These are phyloP conservation scores for Blastobasis adustella DNA, from an alignment of 2,888 invertebrate genomes.

Conservation along the genomic window DNA sequence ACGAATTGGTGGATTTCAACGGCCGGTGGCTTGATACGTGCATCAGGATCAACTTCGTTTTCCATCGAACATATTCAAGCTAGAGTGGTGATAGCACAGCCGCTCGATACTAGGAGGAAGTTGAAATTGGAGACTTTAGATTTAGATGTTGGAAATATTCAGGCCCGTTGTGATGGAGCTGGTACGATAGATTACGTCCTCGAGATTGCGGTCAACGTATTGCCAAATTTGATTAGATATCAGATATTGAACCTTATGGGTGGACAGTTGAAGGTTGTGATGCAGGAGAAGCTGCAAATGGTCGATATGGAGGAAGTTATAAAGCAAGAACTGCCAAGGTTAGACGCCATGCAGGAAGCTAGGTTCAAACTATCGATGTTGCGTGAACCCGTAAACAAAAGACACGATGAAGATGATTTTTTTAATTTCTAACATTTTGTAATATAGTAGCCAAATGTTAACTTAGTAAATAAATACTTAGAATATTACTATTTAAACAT, in stretches of 20 bases:
- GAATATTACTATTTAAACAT: too few relatives aligned
- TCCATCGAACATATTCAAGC: constrained; percentile 80
- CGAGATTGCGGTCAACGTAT: constrained; percentile 81
- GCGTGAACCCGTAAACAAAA: constrained; percentile 6
- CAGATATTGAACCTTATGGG: constrained; percentile 86
- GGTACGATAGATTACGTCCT: constrained; percentile 84
- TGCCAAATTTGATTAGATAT: constrained; percentile 85
- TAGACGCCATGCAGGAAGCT: constrained; percentile 63
- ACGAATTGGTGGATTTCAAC: constrained; percentile 80
- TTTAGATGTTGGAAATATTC: constrained; percentile 83
- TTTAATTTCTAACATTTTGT: constrained; percentile 24
- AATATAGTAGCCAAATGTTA: too few relatives aligned
- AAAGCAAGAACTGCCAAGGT: constrained; percentile 75
- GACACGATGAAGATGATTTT: constrained; percentile 26
- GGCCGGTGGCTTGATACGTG: constrained; percentile 74
- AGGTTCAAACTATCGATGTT: constrained; percentile 30
- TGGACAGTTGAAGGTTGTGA: constrained; percentile 77
- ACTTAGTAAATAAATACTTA: too few relatives aligned
- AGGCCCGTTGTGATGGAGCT: constrained; percentile 82
- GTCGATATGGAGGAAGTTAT: constrained; percentile 80
- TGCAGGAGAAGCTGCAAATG: constrained; percentile 80
- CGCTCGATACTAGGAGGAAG: constrained; percentile 79
- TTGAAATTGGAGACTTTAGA: constrained; percentile 80
- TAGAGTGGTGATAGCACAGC: constrained; percentile 77
- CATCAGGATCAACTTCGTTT: constrained; percentile 79